phyloP scores from a whole-genome alignment of 2,113 vertebrate genomes.

The Gambusia affinis region DNA sequence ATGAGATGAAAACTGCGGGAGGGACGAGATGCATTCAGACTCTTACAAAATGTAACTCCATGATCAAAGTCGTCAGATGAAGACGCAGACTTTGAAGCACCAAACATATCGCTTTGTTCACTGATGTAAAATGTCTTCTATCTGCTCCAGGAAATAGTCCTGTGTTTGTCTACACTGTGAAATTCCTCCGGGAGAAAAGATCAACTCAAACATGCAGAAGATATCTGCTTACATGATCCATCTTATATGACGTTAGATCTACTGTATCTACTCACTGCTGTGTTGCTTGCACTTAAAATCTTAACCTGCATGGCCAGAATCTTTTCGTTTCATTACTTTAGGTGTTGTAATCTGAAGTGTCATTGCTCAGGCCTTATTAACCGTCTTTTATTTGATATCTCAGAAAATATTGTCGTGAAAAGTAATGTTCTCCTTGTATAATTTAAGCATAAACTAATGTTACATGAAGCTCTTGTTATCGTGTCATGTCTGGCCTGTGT shows the following conservation, averaged over 20 bases:
- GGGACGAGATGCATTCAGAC: constrained; percentile 22
- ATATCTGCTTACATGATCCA: constrained; percentile 39
- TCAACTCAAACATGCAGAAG: constrained; percentile 34
- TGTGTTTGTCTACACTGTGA: constrained; percentile 75
- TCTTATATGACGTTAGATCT: constrained; percentile 36
- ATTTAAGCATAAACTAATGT: constrained; percentile 30
- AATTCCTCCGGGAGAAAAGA: constrained; percentile 51
- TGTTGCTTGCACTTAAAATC: constrained; percentile 67
- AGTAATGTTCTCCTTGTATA: constrained; percentile 9
- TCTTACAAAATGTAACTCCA: constrained; percentile 37
- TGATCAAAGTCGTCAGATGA: constrained; percentile 30
- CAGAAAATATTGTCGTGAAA: constrained; percentile 28
- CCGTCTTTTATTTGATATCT: constrained; percentile 41
- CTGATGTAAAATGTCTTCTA: constrained; percentile 61
- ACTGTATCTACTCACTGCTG: constrained; percentile 53
- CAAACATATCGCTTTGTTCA: constrained; percentile 64
- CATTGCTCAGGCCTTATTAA: constrained; percentile 55
- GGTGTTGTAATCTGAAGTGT: constrained; percentile 52
- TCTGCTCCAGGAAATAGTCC: constrained; percentile 66
- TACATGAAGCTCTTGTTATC: constrained; percentile 41
- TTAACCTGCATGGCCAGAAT: constrained; percentile 75
- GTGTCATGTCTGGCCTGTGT: constrained; percentile 42
- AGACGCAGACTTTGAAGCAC: constrained; percentile 32
- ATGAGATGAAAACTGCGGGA: constrained; percentile 12
- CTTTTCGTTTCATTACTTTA: constrained; percentile 48